These are phyloP conservation scores for Pollachius pollachius DNA, from an alignment of 2,113 vertebrate species.

Conservation along the genomic window DNA sequence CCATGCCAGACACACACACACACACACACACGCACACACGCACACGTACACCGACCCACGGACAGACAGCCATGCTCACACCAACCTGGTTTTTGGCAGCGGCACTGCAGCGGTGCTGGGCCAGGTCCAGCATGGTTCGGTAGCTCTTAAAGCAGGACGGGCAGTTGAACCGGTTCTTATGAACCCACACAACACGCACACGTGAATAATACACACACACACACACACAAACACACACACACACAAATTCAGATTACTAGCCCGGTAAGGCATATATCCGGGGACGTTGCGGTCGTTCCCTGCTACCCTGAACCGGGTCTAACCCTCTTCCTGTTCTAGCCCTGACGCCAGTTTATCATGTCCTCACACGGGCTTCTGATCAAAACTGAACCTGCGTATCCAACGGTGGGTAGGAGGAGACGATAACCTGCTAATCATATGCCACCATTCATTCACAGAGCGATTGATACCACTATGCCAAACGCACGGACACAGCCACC, in stretches of 20 bases:
- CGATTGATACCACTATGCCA: no score
- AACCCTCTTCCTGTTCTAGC: conserved; percentile 46
- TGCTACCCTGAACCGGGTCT: conserved; percentile 39
- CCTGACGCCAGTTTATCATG: conserved; percentile 11
- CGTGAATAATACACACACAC: neutral
- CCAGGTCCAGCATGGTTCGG: conserved; percentile 73
- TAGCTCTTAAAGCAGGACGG: conserved; percentile 82
- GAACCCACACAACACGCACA: conserved; percentile 50
- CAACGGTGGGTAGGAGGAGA: conserved; percentile 8
- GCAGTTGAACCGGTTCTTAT: conserved; percentile 80
- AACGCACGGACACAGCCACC: no score
- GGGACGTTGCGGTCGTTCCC: conserved; percentile 11
- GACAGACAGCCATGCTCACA: conserved; percentile 52
- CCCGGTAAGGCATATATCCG: conserved; percentile 37
- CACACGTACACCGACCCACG: neutral
- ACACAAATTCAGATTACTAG: conserved; percentile 58
- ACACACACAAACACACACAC: neutral
- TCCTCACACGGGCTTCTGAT: neutral
- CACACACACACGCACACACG: neutral
- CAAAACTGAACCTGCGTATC: neutral
- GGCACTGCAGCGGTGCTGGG: conserved; percentile 77
- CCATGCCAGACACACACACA: neutral
- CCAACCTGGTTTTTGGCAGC: conserved; percentile 76
- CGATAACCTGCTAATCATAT: no score
- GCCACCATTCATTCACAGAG: no score